phyloP scores from a whole-genome alignment of 2,888 invertebrate genomes.

The Camponotus fellah region DNA sequence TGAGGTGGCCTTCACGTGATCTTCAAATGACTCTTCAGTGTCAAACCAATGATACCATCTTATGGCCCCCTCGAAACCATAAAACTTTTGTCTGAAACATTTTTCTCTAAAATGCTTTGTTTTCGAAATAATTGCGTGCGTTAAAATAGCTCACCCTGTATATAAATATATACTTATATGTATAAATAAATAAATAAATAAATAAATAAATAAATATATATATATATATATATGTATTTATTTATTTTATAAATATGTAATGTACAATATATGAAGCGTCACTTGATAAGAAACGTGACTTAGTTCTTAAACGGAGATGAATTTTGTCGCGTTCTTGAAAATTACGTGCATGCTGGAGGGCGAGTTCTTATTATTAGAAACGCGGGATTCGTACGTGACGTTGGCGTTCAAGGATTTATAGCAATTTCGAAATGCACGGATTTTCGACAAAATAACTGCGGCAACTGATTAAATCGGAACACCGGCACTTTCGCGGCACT shows the following conservation, averaged over 20 bases:
- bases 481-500: conserved; percentile 31
- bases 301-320: conserved; percentile 24
- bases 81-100: no score
- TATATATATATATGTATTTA: not conserved
- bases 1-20: no score
- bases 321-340: conserved; percentile 20
- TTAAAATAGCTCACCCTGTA: no score
- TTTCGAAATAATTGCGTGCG: no score
- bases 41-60: no score
- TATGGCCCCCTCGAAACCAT: no score
- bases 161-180: no score
- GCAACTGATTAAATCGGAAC: conserved; percentile 60
- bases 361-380: conserved; percentile 41
- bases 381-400: conserved; percentile 25
- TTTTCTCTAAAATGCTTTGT: no score
- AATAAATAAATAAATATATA: no score
- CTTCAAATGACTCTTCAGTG: no score
- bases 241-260: conserved; percentile 1
- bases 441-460: conserved; percentile 53
- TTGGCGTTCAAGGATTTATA: conserved; percentile 37
- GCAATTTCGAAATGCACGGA: conserved; percentile 26
- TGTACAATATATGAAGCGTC: conserved; percentile 20
- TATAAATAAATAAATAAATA: no score
- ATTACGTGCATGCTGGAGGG: conserved; percentile 26
- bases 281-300: conserved; percentile 28